Percentiles rank a stretch among this genome's conserved stretches.
phyloP scores from a whole-genome alignment of 2,888 invertebrate species.

The Heliconius ethilla region DNA sequence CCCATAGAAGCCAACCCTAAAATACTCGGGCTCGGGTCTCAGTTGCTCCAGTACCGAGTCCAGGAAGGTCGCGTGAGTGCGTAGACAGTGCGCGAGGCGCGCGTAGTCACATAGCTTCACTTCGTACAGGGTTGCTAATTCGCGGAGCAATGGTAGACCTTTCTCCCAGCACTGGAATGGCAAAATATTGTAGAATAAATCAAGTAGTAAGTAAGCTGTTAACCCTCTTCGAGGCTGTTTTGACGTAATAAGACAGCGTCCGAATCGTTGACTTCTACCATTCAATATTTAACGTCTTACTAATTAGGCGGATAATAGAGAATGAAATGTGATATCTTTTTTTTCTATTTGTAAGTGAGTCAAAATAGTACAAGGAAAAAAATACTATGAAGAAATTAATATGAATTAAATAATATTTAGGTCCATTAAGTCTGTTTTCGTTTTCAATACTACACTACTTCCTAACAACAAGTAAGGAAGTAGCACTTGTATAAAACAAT shows the following conservation, averaged over 20 bases:
- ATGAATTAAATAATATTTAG: background rate
- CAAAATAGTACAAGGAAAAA: background rate
- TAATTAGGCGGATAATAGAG: too few relatives aligned
- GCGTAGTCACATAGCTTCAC: slow-evolving; percentile 92
- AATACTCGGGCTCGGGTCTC: slow-evolving; percentile 96
- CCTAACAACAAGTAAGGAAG: too few relatives aligned
- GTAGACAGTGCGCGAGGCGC: slow-evolving; percentile 91
- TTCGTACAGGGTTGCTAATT: slow-evolving; percentile 93
- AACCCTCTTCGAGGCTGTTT: too few relatives aligned
- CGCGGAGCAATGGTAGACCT: slow-evolving; percentile 95
- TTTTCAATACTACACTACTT: too few relatives aligned
- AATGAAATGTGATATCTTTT: background rate
- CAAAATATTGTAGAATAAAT: background rate
- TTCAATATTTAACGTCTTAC: too few relatives aligned
- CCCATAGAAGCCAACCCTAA: slow-evolving; percentile 97
- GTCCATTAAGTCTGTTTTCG: background rate
- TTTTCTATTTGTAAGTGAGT: background rate
- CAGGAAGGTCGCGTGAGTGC: slow-evolving; percentile 93
- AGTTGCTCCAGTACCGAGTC: slow-evolving; percentile 94
- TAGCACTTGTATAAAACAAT: too few relatives aligned
- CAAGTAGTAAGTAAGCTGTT: too few relatives aligned
- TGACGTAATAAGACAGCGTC: background rate
- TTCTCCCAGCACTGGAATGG: slow-evolving; percentile 94
- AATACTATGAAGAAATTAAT: too few relatives aligned
- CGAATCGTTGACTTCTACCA: too few relatives aligned